Evolutionary conservation across 2,797 vertebrate species (phyloP), one percentile per base, ranked within the genome.

Genomic region (Etheostoma perlongum): DNA sequence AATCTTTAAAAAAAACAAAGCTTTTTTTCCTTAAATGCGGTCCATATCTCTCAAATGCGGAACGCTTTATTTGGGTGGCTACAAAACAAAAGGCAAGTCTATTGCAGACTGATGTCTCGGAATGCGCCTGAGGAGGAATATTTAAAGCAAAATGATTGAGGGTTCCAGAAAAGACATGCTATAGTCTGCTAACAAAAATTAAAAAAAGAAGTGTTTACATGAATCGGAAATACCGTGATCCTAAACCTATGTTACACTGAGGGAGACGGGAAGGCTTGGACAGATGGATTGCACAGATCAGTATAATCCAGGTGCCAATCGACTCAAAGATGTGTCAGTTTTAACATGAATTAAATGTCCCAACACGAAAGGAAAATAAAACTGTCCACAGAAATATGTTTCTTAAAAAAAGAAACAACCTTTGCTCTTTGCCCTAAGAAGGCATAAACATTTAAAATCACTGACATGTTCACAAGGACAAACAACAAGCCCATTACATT

Each of bases 391-490:
- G 49, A 75, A 72, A 70, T 78, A 83, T 72, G 85, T 85, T 90
- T 72, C 83, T 85, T 76, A 72, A 82, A 87, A 87, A 52, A 90
- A 82, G 78, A 91, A 91, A 89, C 82, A 79, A 86, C 76, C 81
- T 92, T 93, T 91, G 87, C 93, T 92, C 86, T 91, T 93, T 93
- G 92, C 91, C 92, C 91, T 92, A 95, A 94, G 91, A 94, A 93
- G 92, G 93, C 93, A 94, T 93, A 93, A 93, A 92, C 87, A 92
- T 80, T 82, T 74, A 82, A 66, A 92, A 91, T 85, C 86, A 92
- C 90, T 48, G 67, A 92, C 87, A 91, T 86, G 86, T 92, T 91
- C 92, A 94, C 93, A 79, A 91, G 74, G 85, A 93, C 90, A 84
- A 86, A 91, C 82, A 42, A 88, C 85, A 88, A 91, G 90, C 84